These are phyloP conservation scores for Gambusia affinis DNA, from an alignment of 2,113 vertebrate species.

Conservation along the genomic window DNA sequence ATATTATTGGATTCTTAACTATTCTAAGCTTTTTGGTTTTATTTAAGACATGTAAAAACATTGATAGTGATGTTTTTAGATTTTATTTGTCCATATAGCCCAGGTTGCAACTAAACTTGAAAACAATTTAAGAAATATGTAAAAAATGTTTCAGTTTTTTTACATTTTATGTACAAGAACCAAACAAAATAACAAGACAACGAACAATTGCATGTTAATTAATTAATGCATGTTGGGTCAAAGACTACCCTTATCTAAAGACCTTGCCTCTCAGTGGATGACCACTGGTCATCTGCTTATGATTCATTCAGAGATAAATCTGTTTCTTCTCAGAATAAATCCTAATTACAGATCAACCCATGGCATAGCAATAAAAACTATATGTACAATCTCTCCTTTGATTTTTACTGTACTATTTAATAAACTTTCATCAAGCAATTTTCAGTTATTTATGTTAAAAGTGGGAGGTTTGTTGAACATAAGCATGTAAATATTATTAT, in stretches of 20 bases:
- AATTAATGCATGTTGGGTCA: not conserved
- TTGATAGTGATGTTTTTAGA: not conserved
- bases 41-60: not conserved
- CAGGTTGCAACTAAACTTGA: not conserved
- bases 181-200: not conserved
- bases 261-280: not conserved
- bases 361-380: not conserved
- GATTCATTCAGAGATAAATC: too few species aligned
- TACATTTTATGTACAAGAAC: not conserved
- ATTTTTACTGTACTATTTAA: not conserved
- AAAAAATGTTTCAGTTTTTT: not conserved
- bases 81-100: not conserved
- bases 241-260: not conserved
- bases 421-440: not conserved
- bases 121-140: not conserved
- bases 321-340: too few species aligned
- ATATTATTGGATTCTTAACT: not conserved
- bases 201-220: not conserved
- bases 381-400: not conserved
- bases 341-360: not conserved
- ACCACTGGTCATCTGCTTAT: too few species aligned
- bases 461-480: not conserved
- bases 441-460: not conserved
- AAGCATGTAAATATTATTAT: not conserved
- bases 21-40: not conserved